Percentiles rank a stretch among this genome's conserved stretches.
These are phyloP conservation scores for Drosophila erecta DNA, from an alignment of 1,140 invertebrate genomes.

Conservation along the genomic window DNA sequence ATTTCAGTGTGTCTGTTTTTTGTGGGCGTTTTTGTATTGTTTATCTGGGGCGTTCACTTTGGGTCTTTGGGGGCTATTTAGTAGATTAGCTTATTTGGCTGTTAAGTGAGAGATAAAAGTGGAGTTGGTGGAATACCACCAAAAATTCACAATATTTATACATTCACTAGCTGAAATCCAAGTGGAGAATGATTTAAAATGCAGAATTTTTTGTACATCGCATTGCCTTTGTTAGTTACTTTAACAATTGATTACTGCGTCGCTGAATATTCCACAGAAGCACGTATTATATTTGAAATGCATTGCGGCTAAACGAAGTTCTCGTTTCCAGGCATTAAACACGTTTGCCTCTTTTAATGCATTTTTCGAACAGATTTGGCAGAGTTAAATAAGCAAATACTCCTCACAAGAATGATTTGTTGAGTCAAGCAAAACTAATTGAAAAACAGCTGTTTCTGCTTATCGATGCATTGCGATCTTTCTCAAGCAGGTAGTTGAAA, in stretches of 20 bases:
- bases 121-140: too few relatives aligned
- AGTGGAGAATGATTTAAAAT: too few relatives aligned
- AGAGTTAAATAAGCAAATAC: constrained; percentile 13
- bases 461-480: constrained; percentile 20
- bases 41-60: constrained; percentile 46
- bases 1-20: constrained; percentile 30
- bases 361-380: constrained; percentile 16
- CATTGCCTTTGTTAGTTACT: constrained; percentile 8
- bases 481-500: constrained; percentile 28
- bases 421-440: constrained; percentile 35
- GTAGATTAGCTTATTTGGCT: constrained; percentile 12
- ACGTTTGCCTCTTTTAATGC: constrained; percentile 41
- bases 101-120: constrained; percentile 9
- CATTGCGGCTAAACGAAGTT: constrained; percentile 32
- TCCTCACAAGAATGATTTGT: constrained; percentile 13
- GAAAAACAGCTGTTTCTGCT: constrained; percentile 33
- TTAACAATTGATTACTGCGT: constrained; percentile 9
- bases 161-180: too few relatives aligned
- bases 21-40: constrained; percentile 35
- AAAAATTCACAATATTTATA: too few relatives aligned
- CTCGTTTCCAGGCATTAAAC: constrained; percentile 44
- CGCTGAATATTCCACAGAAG: constrained; percentile 18
- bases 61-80: constrained; percentile 17
- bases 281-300: constrained; percentile 50
- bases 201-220: neutral